Conservation (phyloP, 2,888 invertebrate species). For the Heliconius ismenius region DNA sequence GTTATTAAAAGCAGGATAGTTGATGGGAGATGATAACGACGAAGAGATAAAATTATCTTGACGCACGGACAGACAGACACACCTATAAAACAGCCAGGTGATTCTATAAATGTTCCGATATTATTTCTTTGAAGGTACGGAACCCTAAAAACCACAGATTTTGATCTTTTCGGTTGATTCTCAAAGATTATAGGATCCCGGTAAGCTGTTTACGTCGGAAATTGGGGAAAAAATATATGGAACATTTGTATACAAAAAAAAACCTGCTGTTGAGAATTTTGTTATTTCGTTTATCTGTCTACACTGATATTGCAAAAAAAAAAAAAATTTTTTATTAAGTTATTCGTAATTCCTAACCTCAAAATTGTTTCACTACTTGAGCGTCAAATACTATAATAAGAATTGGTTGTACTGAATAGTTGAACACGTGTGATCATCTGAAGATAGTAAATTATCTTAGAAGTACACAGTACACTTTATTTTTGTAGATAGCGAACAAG, state of each 20-base stretch:
- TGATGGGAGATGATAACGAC: too few species aligned
- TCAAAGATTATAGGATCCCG: constrained; percentile 43
- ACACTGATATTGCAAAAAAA: not conserved
- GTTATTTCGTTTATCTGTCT: not conserved
- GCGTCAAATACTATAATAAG: too few species aligned
- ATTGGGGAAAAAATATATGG: constrained; percentile 39
- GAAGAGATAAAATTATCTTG: not conserved
- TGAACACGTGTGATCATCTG: too few species aligned
- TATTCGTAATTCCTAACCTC: too few species aligned
- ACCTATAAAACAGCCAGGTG: not conserved
- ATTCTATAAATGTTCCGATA: not conserved
- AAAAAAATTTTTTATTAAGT: too few species aligned
- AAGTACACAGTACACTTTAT: too few species aligned
- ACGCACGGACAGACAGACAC: not conserved
- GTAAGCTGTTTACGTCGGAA: constrained; percentile 46
- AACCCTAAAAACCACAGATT: constrained; percentile 25
- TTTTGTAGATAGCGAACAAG: too few species aligned
- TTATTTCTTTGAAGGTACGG: not conserved
- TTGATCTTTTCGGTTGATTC: constrained; percentile 42
- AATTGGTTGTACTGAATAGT: too few species aligned
- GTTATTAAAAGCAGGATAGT: too few species aligned
- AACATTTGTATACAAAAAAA: not conserved
- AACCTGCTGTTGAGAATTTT: not conserved
- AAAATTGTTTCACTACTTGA: too few species aligned
- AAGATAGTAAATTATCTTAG: too few species aligned